Conservation (phyloP, 2,113 vertebrate species). For the Chrysochloris asiatica region DNA sequence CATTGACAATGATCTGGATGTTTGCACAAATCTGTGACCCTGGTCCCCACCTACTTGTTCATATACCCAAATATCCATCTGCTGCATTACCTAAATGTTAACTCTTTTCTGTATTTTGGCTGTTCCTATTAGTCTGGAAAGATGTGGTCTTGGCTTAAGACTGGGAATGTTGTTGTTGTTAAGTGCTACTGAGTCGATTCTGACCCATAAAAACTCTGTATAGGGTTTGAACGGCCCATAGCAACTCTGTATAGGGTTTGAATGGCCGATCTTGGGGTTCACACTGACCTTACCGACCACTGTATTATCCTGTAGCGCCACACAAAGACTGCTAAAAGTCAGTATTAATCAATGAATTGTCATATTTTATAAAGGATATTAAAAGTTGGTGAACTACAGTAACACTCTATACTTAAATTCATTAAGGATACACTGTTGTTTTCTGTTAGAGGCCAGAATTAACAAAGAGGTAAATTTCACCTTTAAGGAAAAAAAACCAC, state of each 20-base stretch:
- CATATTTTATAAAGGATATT: background rate
- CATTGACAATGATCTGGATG: background rate
- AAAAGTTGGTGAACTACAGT: background rate
- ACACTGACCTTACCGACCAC: too few species aligned
- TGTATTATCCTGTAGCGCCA: too few species aligned
- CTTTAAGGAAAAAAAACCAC: background rate
- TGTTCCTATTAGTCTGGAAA: background rate
- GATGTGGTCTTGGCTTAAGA: background rate
- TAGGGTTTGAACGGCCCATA: too few species aligned
- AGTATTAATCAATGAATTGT: background rate
- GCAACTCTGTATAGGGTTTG: too few species aligned
- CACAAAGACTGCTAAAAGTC: background rate
- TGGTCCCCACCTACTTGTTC: background rate
- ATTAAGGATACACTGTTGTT: background rate
- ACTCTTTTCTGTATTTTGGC: background rate
- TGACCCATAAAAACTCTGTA: too few species aligned
- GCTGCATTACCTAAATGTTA: background rate
- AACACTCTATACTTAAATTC: background rate
- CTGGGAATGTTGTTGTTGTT: too few species aligned
- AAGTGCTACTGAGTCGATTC: too few species aligned
- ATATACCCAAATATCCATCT: background rate
- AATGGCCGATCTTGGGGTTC: too few species aligned
- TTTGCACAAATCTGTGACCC: background rate
- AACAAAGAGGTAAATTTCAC: background rate
- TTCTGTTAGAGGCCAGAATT: background rate